Conservation (phyloP, 1,140 invertebrate species). For the Drosophila pandora region DNA sequence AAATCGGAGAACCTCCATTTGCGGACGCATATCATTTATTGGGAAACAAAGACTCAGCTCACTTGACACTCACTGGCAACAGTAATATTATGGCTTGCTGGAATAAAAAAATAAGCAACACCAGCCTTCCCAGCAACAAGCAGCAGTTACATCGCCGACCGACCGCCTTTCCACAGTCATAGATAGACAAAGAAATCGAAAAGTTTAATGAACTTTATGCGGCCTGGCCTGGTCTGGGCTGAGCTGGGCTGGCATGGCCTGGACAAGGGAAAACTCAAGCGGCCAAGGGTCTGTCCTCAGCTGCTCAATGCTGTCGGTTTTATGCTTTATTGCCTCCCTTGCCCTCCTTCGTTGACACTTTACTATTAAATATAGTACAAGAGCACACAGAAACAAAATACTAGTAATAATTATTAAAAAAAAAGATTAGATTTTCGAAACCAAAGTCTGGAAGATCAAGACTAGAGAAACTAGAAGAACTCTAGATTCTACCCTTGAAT, state of each 20-base stretch:
- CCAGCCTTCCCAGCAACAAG: neutral
- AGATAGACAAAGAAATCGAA: slow-evolving; percentile 45
- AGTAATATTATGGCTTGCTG: slow-evolving; percentile 20
- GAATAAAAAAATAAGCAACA: neutral
- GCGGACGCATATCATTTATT: neutral
- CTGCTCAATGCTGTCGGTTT: slow-evolving; percentile 24
- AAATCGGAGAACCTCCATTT: neutral
- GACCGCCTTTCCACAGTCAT: slow-evolving; percentile 33
- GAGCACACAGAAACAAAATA: neutral
- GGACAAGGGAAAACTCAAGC: slow-evolving; percentile 17
- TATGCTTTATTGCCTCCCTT: slow-evolving; percentile 35
- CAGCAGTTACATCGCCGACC: slow-evolving; percentile 17
- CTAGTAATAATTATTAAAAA: neutral
- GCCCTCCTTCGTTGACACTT: neutral
- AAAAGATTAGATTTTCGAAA: neutral
- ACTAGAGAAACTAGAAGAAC: neutral
- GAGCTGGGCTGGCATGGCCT: neutral
- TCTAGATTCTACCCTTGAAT: too few relatives aligned
- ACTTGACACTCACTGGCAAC: slow-evolving; percentile 32
- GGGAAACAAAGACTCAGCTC: slow-evolving; percentile 21
- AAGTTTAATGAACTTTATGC: slow-evolving; percentile 43
- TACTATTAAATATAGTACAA: neutral
- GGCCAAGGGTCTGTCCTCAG: slow-evolving; percentile 31
- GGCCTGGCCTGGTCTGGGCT: slow-evolving; percentile 5
- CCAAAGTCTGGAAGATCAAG: neutral